Base-by-base conservation (phyloP, 2,113 vertebrate species). In the Eolophus roseicapilla region DNA sequence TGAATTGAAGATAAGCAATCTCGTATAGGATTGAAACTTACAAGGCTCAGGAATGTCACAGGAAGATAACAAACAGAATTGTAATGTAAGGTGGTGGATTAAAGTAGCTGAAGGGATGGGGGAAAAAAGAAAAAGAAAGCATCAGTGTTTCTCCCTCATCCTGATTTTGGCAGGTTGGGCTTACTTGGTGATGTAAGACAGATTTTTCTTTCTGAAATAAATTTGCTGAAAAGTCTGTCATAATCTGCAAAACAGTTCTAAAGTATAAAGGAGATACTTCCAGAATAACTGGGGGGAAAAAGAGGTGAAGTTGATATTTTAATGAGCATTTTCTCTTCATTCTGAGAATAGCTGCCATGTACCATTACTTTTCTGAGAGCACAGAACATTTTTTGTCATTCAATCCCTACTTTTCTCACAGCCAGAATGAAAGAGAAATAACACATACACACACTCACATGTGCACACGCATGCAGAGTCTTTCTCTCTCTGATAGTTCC, bases 201-300 rank as follows among this genome's bases (percentile, higher is more conserved):
- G 88, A 88, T 75, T 96, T 97, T 87, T 82, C 91, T 93, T 93
- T 88, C 92, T 78, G 31, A 96, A 95, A 94, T 37, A 93, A 43
- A 86, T 83, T 86, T 73, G 29, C 77, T 86, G 81, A 95, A 96
- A 97, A 91, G 80, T 85, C 87, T 86, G 86, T 86, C 53, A 63
- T 92, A 75, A 88, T 78, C 76, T 12, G 23, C 39, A 75, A 77
- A 83, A n/a, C 17, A 35, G 18, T 47, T 77, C 18, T 86, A 11
- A 86, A 80, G 33, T 47, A 44, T 71, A 52, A 87, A 82, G 63
- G 15, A 77, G 29, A 8, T 67, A 82, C 44, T 78, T 90, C 15
- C 73, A 90, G 60, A 86, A 78, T 85, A 93, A 74, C 6, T 2
- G 5, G 9, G 35, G 3, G 2, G 59, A 62, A 74, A 78, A 75